A percentile compares a stretch with the other conserved stretches of the same genome.
These are phyloP conservation scores for Rhabdophis nuchalis DNA, from an alignment of 2,797 vertebrate species.

Conservation along the genomic window DNA sequence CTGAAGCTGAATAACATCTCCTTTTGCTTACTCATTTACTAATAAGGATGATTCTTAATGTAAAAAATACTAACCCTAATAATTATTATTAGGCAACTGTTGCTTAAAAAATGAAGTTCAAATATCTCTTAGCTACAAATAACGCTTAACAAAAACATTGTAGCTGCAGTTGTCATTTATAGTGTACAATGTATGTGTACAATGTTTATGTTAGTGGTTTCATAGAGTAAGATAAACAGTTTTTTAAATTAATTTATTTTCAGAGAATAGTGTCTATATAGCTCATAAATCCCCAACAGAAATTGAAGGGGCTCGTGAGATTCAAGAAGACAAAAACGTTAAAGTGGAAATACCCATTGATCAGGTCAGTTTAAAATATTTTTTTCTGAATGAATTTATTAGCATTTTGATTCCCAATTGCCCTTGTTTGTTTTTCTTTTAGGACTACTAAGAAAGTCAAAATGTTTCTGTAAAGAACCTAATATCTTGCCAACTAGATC, in stretches of 20 bases:
- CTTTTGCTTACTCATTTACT: not conserved
- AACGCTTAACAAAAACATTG: not conserved
- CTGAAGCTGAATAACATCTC: not conserved
- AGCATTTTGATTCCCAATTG: not conserved
- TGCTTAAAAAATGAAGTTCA: not conserved
- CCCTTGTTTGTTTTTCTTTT: not conserved
- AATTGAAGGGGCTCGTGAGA: conserved; percentile 62
- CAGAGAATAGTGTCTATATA: conserved; percentile 67
- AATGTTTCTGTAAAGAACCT: not conserved
- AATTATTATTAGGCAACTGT: not conserved
- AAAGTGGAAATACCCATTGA: conserved; percentile 68
- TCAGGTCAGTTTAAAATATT: conserved; percentile 26
- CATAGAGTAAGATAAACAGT: not conserved
- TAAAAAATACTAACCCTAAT: not conserved
- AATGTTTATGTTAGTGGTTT: not conserved
- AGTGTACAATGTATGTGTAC: not conserved
- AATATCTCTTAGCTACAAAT: not conserved
- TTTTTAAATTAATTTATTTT: conserved; percentile 1
- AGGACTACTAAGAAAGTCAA: not conserved
- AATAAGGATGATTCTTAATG: not conserved
- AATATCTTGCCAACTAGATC: not conserved
- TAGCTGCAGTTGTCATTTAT: not conserved
- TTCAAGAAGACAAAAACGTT: conserved; percentile 66
- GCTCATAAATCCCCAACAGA: conserved; percentile 67
- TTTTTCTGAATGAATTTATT: not conserved